Percentiles rank a stretch among this genome's conserved stretches.
Evolutionary conservation across 2,797 vertebrate genomes (phyloP).

Genomic region (Glyptemys insculpta): DNA sequence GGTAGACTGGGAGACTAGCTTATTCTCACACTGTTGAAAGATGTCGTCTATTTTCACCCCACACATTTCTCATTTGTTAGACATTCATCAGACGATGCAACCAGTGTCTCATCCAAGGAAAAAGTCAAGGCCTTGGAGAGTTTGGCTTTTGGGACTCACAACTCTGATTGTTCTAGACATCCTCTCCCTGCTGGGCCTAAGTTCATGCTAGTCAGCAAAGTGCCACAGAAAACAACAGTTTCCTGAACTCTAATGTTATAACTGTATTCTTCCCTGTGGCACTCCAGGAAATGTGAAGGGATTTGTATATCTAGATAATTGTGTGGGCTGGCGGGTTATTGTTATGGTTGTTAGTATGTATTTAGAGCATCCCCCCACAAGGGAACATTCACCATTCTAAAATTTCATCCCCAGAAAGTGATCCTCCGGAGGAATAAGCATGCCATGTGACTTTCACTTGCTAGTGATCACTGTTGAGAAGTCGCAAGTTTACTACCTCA

Average conservation of each 20-base stretch:
- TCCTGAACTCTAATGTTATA: rapidly evolving
- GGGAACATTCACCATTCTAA: neutral
- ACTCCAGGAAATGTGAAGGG: neutral
- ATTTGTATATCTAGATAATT: neutral
- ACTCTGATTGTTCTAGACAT: neutral
- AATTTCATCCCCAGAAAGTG: neutral
- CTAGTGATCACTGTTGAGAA: neutral
- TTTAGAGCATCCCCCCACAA: neutral
- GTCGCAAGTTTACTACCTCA: neutral
- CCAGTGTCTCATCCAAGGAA: neutral
- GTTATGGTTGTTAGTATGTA: neutral
- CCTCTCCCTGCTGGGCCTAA: neutral
- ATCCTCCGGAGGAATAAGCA: neutral
- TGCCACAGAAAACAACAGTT: neutral
- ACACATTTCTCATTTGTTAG: rapidly evolving
- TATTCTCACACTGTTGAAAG: neutral
- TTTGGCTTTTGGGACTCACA: neutral
- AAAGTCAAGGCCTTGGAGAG: neutral
- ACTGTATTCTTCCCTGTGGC: neutral
- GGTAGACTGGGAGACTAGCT: neutral
- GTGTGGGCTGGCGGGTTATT: neutral
- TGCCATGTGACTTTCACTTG: neutral
- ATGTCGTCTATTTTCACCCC: neutral
- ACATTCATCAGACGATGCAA: neutral
- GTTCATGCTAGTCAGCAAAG: neutral